phyloP scores from a whole-genome alignment of 2,888 invertebrate species.

The Artemia sinica region DNA sequence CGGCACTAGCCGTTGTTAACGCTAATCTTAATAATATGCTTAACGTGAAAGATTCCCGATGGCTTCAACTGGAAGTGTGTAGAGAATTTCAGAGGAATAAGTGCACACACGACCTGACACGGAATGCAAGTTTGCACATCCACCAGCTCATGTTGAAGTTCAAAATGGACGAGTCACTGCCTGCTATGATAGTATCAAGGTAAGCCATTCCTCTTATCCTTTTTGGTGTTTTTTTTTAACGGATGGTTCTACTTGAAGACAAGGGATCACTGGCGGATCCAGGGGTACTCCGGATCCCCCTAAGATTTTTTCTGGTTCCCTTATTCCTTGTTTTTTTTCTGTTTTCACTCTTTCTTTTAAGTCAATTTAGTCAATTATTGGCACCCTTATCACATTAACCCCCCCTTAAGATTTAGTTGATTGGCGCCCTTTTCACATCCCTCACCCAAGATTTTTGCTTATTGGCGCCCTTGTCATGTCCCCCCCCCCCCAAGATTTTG shows the following conservation, averaged over 20 bases:
- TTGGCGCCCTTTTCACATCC: too few species aligned
- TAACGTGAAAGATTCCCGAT: conserved; percentile 97
- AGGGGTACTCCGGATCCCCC: too few species aligned
- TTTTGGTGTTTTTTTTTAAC: conserved; percentile 19
- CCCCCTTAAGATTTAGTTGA: too few species aligned
- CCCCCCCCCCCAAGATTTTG: too few species aligned
- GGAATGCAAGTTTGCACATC: conserved; percentile 99
- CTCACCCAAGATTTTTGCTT: too few species aligned
- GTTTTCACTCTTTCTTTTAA: conserved; percentile 20
- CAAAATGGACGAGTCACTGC: conserved; percentile 99
- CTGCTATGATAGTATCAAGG: conserved; percentile 99
- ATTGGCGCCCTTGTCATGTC: too few species aligned
- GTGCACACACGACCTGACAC: conserved; percentile 90
- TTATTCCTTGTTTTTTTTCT: conserved; percentile 1
- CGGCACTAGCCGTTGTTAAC: conserved; percentile 65
- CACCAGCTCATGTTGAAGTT: conserved; percentile 96
- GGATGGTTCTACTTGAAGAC: conserved; percentile 20
- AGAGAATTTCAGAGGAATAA: conserved; percentile 99
- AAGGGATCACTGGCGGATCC: not conserved
- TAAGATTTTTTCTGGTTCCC: too few species aligned
- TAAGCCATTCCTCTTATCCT: conserved; percentile 34
- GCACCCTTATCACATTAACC: too few species aligned
- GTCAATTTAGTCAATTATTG: too few species aligned
- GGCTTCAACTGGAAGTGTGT: conserved; percentile 98
- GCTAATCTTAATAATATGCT: conserved; percentile 91